Conservation (phyloP, 2,888 invertebrate species). For the Mongoloraphidia duomilia region DNA sequence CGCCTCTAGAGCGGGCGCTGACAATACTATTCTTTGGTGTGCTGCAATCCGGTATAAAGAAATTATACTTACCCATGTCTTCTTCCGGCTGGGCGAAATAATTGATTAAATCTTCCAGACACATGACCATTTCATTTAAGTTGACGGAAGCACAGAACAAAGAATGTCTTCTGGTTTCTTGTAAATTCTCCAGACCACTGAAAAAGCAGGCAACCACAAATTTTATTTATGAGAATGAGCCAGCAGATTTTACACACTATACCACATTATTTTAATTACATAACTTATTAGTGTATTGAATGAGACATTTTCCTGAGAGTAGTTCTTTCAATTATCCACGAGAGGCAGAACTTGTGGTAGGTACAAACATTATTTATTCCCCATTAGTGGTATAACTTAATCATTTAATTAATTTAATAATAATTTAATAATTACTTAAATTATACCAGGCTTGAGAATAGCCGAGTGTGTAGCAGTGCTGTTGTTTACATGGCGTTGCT, state of each 20-base stretch:
- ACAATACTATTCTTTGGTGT: not conserved
- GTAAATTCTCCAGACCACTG: constrained; percentile 88
- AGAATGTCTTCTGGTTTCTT: constrained; percentile 71
- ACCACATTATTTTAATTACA: constrained; percentile 1
- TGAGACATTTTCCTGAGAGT: too few relatives aligned
- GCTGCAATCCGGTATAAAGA: not conserved
- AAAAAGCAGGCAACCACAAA: constrained; percentile 18
- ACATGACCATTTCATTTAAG: constrained; percentile 95
- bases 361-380: too few relatives aligned
- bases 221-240: constrained; percentile 3
- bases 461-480: too few relatives aligned
- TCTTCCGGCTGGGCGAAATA: constrained; percentile 98
- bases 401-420: too few relatives aligned
- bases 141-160: constrained; percentile 86
- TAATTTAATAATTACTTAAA: too few relatives aligned
- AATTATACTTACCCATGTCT: constrained; percentile 67
- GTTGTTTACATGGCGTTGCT: too few relatives aligned
- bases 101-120: constrained; percentile 96
- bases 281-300: too few relatives aligned
- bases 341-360: too few relatives aligned
- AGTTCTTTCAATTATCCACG: too few relatives aligned
- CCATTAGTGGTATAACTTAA: too few relatives aligned
- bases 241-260: constrained; percentile 3
- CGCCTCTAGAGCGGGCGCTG: too few relatives aligned
- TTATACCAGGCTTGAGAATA: too few relatives aligned